phyloP scores from a whole-genome alignment of 2,797 vertebrate genomes.

The Euphonia xanthogaster region DNA sequence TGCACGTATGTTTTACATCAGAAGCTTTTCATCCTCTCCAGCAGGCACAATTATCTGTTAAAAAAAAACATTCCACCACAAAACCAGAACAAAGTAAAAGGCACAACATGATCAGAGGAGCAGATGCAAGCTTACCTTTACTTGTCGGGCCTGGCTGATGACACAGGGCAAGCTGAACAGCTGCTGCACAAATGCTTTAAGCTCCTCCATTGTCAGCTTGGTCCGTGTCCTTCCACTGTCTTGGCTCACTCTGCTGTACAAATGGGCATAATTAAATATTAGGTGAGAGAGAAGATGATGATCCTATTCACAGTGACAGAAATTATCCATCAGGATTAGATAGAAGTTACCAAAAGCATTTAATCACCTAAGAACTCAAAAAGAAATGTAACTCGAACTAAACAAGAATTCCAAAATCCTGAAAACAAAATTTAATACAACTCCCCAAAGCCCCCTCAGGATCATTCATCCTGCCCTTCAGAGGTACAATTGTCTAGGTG shows the following conservation, averaged over 20 bases:
- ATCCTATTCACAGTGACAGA: neutral
- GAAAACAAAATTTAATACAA: neutral
- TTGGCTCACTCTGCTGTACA: slow-evolving; percentile 80
- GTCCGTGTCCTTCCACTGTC: slow-evolving; percentile 88
- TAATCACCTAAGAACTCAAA: neutral
- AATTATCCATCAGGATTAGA: neutral
- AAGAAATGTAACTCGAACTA: fast-evolving
- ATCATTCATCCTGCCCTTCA: neutral
- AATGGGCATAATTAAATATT: neutral
- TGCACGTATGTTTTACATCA: neutral
- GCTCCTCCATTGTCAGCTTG: slow-evolving; percentile 94
- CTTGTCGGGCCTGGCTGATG: slow-evolving; percentile 93
- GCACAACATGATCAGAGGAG: neutral
- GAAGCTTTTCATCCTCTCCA: neutral
- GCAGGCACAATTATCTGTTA: neutral
- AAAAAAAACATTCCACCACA: neutral
- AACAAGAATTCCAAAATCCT: neutral
- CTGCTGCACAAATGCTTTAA: slow-evolving; percentile 96
- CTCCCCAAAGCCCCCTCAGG: neutral
- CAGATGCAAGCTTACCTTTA: slow-evolving; percentile 83
- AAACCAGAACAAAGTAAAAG: neutral
- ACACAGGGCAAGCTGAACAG: slow-evolving; percentile 92
- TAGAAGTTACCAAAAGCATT: neutral
- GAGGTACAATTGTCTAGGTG: neutral
- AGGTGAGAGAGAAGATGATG: neutral